Conservation (phyloP, 92 coral and sea anemone species). For the Epizoanthus stellaris region DNA sequence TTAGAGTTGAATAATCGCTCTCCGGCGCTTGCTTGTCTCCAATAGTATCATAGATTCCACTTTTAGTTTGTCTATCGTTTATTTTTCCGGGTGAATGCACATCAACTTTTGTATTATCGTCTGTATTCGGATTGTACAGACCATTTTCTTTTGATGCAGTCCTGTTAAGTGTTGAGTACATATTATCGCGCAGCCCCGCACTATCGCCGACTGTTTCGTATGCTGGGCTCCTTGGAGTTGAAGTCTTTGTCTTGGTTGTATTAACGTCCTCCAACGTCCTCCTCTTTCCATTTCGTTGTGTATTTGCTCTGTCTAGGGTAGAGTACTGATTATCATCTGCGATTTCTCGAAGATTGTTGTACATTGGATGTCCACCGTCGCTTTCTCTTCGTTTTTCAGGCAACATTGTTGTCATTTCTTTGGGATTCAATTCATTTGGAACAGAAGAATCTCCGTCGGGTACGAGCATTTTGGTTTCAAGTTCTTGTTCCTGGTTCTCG, state of each 20-base stretch:
- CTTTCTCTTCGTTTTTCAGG: not conserved
- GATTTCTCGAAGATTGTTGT: constrained; percentile 3
- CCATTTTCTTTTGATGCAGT: constrained; percentile 19
- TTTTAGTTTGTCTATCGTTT: constrained; percentile 18
- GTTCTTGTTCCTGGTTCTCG: not conserved
- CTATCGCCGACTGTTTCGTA: not conserved
- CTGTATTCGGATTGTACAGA: constrained; percentile 24
- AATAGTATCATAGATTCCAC: constrained; percentile 11
- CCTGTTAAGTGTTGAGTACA: constrained; percentile 30
- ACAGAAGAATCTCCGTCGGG: not conserved
- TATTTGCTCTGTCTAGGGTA: constrained; percentile 23
- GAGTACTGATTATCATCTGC: constrained; percentile 19
- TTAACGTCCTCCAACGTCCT: not conserved
- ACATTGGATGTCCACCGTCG: not conserved
- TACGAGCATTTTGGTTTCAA: constrained; percentile 20
- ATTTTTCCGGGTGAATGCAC: not conserved
- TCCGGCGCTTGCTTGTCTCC: constrained; percentile 14
- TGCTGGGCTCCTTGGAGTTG: not conserved
- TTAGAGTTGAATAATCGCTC: constrained; percentile 22
- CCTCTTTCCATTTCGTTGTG: not conserved
- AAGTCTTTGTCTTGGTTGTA: not conserved
- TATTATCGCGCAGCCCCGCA: not conserved
- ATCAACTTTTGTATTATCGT: constrained; percentile 7
- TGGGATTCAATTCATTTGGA: not conserved
- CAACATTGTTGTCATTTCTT: not conserved